Evolutionary conservation across 2,797 vertebrate species (phyloP).

Genomic region (Chelmon rostratus): DNA sequence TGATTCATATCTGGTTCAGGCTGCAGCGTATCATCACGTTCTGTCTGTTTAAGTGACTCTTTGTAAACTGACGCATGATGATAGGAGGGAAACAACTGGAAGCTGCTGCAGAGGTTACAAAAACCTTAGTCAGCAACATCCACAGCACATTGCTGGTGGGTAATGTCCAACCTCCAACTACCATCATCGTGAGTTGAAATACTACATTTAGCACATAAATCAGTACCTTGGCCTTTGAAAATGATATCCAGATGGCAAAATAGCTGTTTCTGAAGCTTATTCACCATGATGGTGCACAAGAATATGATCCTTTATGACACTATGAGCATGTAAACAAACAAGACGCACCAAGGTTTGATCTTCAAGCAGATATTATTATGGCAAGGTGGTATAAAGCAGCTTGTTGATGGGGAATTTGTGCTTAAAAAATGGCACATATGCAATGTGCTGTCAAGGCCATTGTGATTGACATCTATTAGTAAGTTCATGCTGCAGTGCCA

Average conservation of each 20-base stretch:
- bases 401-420: neutral
- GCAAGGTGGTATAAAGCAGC: neutral
- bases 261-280: neutral
- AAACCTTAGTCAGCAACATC: slow-evolving; percentile 29
- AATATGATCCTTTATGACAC: neutral
- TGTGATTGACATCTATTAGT: slow-evolving; percentile 17
- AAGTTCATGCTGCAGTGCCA: neutral
- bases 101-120: slow-evolving; percentile 15
- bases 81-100: slow-evolving; percentile 35
- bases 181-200: slow-evolving; percentile 19
- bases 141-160: neutral
- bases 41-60: slow-evolving; percentile 32
- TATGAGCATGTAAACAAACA: slow-evolving; percentile 8
- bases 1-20: slow-evolving; percentile 42
- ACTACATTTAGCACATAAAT: slow-evolving; percentile 23
- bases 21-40: slow-evolving; percentile 26
- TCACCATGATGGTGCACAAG: neutral
- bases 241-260: slow-evolving; percentile 25
- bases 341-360: neutral
- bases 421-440: neutral
- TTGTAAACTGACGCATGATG: slow-evolving; percentile 7
- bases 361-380: neutral
- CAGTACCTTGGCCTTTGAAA: slow-evolving; percentile 4
- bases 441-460: slow-evolving; percentile 4
- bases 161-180: neutral